phyloP scores from a whole-genome alignment of 2,888 invertebrate genomes.

The Galerucella pusilla region DNA sequence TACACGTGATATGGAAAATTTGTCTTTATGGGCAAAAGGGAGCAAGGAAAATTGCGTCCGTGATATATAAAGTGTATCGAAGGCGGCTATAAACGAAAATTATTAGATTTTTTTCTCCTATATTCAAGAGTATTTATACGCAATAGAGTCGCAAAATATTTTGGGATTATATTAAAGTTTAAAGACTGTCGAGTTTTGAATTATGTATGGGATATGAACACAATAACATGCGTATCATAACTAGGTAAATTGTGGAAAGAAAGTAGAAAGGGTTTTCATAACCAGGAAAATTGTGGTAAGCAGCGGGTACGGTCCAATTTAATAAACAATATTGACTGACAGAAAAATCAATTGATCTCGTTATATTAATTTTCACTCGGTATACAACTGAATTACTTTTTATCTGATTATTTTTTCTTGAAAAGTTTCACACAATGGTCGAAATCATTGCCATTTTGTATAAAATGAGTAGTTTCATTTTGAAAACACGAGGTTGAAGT shows the following conservation, averaged over 20 bases:
- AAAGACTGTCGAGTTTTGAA: no score
- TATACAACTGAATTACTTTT: neutral
- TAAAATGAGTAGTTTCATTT: neutral
- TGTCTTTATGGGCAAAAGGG: conserved; percentile 26
- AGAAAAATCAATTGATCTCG: no score
- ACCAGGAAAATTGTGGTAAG: no score
- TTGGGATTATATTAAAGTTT: no score
- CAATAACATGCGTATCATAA: no score
- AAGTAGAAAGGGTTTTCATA: no score
- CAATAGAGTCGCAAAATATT: no score
- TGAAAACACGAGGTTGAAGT: neutral
- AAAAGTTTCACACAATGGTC: neutral
- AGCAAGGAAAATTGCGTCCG: conserved; percentile 3
- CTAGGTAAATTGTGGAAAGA: no score
- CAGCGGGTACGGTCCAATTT: no score
- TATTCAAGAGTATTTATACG: conserved; percentile 17
- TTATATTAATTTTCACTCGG: neutral
- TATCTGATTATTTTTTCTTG: no score
- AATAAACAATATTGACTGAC: no score
- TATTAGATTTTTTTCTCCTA: conserved; percentile 22
- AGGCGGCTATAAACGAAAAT: conserved; percentile 25
- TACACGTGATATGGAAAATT: conserved; percentile 25
- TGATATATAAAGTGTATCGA: conserved; percentile 28
- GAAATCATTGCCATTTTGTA: neutral
- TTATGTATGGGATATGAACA: no score